Evolutionary conservation across 2,113 vertebrate species (phyloP).

Genomic region (Psilopsiagon aurifrons): DNA sequence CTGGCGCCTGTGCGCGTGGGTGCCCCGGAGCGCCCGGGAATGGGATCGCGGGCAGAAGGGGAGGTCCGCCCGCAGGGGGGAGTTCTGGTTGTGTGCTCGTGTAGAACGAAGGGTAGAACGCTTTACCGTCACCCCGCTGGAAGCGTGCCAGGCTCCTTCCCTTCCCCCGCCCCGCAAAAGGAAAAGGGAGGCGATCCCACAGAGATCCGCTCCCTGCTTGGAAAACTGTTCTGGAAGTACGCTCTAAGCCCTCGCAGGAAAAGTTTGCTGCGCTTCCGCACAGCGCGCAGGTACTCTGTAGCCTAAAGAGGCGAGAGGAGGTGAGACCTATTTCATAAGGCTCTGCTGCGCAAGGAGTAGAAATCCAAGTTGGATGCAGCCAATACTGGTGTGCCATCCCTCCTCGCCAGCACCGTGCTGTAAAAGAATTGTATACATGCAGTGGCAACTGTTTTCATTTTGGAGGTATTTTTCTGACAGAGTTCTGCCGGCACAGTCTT

Average conservation of each 20-base stretch:
- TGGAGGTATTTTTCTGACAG: not conserved
- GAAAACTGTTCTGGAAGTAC: not conserved
- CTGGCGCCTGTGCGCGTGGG: not conserved
- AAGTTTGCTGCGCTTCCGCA: not conserved
- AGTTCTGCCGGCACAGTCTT: not conserved
- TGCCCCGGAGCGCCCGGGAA: not conserved
- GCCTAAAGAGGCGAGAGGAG: not conserved
- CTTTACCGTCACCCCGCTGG: not conserved
- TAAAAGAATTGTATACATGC: not conserved
- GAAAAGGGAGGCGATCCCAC: not conserved
- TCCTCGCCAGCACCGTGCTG: not conserved
- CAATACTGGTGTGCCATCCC: not conserved
- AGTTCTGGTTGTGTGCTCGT: rapidly evolving
- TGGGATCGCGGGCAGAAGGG: not conserved
- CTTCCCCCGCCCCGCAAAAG: rapidly evolving
- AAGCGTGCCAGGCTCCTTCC: not conserved
- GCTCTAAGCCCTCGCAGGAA: not conserved
- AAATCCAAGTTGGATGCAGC: not conserved
- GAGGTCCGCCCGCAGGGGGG: not conserved
- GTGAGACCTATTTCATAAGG: not conserved
- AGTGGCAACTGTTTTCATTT: not conserved
- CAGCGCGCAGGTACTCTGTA: not conserved
- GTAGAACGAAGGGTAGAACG: rapidly evolving
- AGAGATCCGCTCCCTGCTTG: not conserved
- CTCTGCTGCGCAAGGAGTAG: not conserved